Evolutionary conservation across 30 jellyfish, hydroid and myxozoan species (phyloP).

Genomic region (Aurelia sp.): DNA sequence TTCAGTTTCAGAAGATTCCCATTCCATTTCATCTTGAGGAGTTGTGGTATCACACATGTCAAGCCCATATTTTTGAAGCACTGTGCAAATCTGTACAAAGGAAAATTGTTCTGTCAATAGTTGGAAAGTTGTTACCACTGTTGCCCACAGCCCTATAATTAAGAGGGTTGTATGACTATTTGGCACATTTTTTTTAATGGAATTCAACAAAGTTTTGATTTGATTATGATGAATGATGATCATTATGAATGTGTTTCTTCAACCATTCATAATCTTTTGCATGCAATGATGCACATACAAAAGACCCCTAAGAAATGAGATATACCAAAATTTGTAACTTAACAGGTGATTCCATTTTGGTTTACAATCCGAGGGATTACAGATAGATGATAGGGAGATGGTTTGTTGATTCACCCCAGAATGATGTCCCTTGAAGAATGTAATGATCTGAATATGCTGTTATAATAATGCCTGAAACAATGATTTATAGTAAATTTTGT

Average conservation of each 20-base stretch:
- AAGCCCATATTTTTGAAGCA: constrained; percentile 24
- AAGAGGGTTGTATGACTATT: background rate
- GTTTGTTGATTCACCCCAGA: too few species aligned
- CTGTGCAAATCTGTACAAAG: constrained; percentile 17
- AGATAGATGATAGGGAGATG: too few species aligned
- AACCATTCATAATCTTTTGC: background rate
- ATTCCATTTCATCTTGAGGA: constrained; percentile 47
- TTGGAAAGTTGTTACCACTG: background rate
- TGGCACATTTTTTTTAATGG: background rate
- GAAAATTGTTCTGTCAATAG: background rate
- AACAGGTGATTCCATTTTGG: background rate
- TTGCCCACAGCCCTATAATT: background rate
- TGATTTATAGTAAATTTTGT: too few species aligned
- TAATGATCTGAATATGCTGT: too few species aligned
- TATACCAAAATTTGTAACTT: background rate
- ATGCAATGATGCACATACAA: background rate
- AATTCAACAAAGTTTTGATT: background rate
- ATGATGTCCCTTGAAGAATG: too few species aligned
- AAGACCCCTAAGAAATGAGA: background rate
- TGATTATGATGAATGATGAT: too few species aligned
- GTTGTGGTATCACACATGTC: constrained; percentile 2
- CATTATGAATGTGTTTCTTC: background rate
- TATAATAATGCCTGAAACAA: too few species aligned
- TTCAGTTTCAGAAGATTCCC: constrained; percentile 38
- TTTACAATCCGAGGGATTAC: too few species aligned